phyloP scores from a whole-genome alignment of 2,888 invertebrate species.

The Allacma fusca region DNA sequence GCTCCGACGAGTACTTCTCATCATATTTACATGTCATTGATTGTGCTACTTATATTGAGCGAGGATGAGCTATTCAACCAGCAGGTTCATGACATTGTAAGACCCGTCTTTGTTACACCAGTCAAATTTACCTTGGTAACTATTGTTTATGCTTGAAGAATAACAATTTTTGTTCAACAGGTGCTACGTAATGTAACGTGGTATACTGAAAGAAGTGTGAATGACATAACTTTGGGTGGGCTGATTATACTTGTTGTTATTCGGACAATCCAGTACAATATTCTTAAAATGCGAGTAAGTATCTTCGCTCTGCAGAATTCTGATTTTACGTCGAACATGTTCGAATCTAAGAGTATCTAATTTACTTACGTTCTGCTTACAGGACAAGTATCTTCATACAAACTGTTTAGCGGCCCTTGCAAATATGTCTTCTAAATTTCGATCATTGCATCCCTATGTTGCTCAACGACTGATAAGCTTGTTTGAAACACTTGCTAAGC shows the following conservation, averaged over 20 bases:
- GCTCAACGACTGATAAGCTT: constrained; percentile 88
- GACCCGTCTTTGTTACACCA: too few relatives aligned
- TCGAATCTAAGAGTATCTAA: too few relatives aligned
- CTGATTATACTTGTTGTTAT: constrained; percentile 93
- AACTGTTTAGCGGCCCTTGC: constrained; percentile 98
- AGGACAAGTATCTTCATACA: constrained; percentile 97
- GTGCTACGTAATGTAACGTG: constrained; percentile 86
- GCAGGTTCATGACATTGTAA: constrained; percentile 91
- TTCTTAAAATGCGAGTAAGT: constrained; percentile 85
- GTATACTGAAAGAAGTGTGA: constrained; percentile 91
- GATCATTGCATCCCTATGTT: constrained; percentile 92
- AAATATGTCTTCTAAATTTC: constrained; percentile 94
- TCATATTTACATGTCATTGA: constrained; percentile 98
- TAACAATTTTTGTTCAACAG: constrained; percentile 67
- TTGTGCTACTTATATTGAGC: constrained; percentile 92
- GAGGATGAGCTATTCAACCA: constrained; percentile 97
- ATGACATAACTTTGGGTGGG: constrained; percentile 93
- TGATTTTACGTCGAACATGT: too few relatives aligned
- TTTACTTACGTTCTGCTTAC: constrained; percentile 36
- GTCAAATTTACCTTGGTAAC: not conserved
- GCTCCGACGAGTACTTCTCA: constrained; percentile 91
- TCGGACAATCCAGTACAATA: constrained; percentile 95
- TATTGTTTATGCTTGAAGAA: not conserved
- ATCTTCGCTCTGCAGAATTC: constrained; percentile 23
- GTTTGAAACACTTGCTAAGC: constrained; percentile 89